These are phyloP conservation scores for Gouania willdenowi DNA, from an alignment of 2,797 vertebrate genomes.

Conservation along the genomic window DNA sequence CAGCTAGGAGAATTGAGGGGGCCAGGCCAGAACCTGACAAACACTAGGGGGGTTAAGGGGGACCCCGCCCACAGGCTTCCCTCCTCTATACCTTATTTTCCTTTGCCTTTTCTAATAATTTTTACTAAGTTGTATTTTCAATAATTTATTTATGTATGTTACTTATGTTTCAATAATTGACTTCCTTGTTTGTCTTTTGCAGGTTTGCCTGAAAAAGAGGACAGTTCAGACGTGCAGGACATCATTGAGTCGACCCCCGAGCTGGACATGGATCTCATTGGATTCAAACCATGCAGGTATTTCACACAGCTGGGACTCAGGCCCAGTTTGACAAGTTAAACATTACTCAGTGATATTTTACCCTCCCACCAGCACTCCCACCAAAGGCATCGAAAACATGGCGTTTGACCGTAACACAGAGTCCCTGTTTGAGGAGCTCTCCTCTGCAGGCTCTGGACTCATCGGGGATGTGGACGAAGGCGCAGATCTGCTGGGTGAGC, in stretches of 20 bases:
- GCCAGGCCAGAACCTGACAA: too few relatives aligned
- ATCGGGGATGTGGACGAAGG: conserved; percentile 98
- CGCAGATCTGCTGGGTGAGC: conserved; percentile 93
- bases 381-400: conserved; percentile 96
- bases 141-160: not conserved
- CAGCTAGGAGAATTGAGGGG: too few relatives aligned
- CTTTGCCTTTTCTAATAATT: too few relatives aligned
- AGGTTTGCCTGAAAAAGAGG: conserved; percentile 89
- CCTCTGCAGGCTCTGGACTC: conserved; percentile 91
- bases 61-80: too few relatives aligned
- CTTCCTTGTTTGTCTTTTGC: not conserved
- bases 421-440: conserved; percentile 96
- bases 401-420: conserved; percentile 97
- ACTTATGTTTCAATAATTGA: not conserved
- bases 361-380: conserved; percentile 84
- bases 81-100: too few relatives aligned
- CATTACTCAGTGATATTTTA: too few relatives aligned
- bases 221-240: conserved; percentile 92
- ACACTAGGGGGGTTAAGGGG: too few relatives aligned
- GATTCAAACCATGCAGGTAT: conserved; percentile 89
- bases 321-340: not conserved
- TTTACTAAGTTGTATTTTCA: too few relatives aligned
- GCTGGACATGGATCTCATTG: conserved; percentile 92
- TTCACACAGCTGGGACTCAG: not conserved
- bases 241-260: conserved; percentile 99